Evolutionary conservation across 2,888 invertebrate species (phyloP), one percentile per base, ranked within the genome.

Genomic region (Listrodromus nycthemerus): DNA sequence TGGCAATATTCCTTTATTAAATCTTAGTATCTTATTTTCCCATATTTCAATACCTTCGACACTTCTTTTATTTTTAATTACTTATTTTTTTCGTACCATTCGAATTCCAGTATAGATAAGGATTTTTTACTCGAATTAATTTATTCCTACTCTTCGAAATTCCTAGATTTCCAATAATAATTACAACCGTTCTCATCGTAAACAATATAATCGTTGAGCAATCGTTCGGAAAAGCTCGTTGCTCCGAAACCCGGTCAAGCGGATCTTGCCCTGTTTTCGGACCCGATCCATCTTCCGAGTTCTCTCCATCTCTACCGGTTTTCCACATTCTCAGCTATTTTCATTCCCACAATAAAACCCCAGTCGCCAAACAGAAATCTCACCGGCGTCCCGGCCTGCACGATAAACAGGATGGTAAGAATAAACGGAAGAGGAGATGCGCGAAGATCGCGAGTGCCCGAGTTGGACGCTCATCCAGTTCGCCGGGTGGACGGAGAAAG

Each of bases 381-480:
- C 75, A 71, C 70, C 71, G 78, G 84, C 71, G 55, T 65, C 61
- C 55, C 21, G 24, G 21, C 69, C 65, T 48, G 58, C 70, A 66
- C 70, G 70, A 70, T 58, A 70, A 78, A 65, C 66, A 66, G 55
- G 50, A 69, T 27, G 21, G 58, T 45, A 52, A 63, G 71, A 65
- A 83, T 80, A 55, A 80, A 82, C 73, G 79, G 13, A 41, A 65
- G 76, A 77, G 55, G 74, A 84, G n/a, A 66, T 76, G 65, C 45
- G 50, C 76, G 55, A 73, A 24, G 71, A 63, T 58, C 45, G 63
- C 66, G 61, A 69, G 66, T 61, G 45, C 21, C 10, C 21, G 65
- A 2, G 48, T 30, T 30, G 67, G 19, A 41, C 2, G 41, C 13
- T 41, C 41, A 0, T 41, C 41, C 13, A 13, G 55, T 52, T 61